These are phyloP conservation scores for Strix uralensis DNA, from an alignment of 2,113 vertebrate species.

Conservation along the genomic window DNA sequence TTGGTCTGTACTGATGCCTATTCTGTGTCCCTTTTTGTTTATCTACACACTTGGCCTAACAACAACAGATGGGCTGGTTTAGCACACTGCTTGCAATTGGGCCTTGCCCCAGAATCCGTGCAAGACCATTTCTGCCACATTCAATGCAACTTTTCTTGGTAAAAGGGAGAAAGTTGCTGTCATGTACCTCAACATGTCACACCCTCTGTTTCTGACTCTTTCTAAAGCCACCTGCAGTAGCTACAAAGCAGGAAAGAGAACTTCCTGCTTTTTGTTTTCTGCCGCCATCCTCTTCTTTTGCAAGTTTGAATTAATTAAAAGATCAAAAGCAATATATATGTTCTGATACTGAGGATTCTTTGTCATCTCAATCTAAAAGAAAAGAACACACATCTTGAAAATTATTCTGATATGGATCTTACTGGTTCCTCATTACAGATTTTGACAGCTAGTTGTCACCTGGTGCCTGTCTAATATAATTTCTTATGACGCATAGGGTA, in stretches of 20 bases:
- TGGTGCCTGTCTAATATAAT: neutral
- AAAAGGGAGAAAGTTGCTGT: neutral
- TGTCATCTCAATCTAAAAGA: constrained; percentile 2
- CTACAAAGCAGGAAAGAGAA: neutral
- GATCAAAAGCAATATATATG: constrained; percentile 19
- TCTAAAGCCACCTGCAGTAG: neutral
- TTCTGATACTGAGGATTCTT: constrained; percentile 19
- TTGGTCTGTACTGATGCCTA: neutral
- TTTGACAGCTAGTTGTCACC: constrained; percentile 1
- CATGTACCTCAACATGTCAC: neutral
- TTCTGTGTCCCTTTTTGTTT: neutral
- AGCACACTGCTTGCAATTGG: neutral
- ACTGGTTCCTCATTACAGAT: neutral
- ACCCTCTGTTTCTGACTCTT: neutral
- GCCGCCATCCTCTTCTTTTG: neutral
- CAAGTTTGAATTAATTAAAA: constrained; percentile 25
- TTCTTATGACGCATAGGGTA: neutral
- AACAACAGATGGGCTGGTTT: neutral
- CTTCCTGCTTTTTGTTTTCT: neutral
- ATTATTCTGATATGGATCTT: neutral
- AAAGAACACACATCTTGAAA: neutral
- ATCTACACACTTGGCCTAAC: neutral
- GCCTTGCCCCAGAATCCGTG: neutral
- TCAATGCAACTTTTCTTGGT: neutral
- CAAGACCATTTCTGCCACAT: neutral